phyloP scores from a whole-genome alignment of 2,888 invertebrate species.

The Belgica antarctica region DNA sequence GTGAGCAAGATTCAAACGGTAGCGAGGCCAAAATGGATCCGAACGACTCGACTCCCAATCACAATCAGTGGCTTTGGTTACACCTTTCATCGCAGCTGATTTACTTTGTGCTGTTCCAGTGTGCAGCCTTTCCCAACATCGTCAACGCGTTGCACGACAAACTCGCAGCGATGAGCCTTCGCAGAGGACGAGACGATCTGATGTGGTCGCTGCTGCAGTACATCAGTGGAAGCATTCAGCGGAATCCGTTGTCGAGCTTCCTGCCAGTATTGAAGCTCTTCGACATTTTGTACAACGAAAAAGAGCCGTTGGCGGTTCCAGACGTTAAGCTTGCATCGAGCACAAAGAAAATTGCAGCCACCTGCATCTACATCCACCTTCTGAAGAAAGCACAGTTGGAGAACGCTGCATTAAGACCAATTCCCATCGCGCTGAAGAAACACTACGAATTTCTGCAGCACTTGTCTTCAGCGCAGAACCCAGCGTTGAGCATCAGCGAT shows the following conservation, averaged over 20 bases:
- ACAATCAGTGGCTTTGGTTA: constrained; percentile 79
- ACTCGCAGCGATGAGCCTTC: constrained; percentile 73
- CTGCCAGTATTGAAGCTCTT: constrained; percentile 86
- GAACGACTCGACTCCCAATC: constrained; percentile 51
- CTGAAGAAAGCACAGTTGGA: constrained; percentile 90
- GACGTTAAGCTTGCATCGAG: constrained; percentile 83
- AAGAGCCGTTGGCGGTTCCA: constrained; percentile 84
- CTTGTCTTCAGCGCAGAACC: constrained; percentile 68
- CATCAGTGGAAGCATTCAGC: constrained; percentile 93
- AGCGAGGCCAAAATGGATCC: constrained; percentile 61
- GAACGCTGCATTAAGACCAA: constrained; percentile 71
- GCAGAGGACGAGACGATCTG: constrained; percentile 91
- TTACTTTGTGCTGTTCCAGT: constrained; percentile 91
- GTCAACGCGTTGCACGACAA: constrained; percentile 85
- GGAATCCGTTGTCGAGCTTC: constrained; percentile 85
- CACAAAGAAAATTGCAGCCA: constrained; percentile 75
- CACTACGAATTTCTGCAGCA: constrained; percentile 89
- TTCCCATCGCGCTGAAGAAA: constrained; percentile 76
- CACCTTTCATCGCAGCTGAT: constrained; percentile 92
- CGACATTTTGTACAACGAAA: constrained; percentile 89
- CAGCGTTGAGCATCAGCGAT: constrained; percentile 71
- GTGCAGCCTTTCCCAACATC: constrained; percentile 89
- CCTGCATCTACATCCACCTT: constrained; percentile 95
- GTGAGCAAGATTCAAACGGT: constrained; percentile 63
- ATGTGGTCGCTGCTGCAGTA: constrained; percentile 99